Percentiles rank a stretch among this genome's conserved stretches.
Evolutionary conservation across 2,797 vertebrate genomes (phyloP).

Genomic region (Fistularia commersonii): DNA sequence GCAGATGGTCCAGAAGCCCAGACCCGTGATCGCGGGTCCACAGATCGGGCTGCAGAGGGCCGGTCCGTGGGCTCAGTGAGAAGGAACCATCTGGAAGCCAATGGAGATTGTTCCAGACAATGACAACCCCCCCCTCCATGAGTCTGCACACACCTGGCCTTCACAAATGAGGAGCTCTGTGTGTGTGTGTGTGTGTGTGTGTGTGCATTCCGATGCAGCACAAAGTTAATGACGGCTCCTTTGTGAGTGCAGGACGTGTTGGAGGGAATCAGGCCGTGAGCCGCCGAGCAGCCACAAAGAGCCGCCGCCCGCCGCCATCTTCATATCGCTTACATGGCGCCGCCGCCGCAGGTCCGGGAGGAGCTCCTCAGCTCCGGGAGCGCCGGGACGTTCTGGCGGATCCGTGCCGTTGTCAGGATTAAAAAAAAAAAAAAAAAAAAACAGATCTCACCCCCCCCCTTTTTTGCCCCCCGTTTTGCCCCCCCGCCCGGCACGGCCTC

Average conservation of each 20-base stretch:
- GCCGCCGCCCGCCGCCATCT: constrained; percentile 46
- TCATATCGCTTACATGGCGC: constrained; percentile 63
- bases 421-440: background rate
- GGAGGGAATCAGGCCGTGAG: constrained; percentile 63
- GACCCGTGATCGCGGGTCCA: too few relatives aligned
- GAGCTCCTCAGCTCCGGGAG: too few relatives aligned
- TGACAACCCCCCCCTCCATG: constrained; percentile 24
- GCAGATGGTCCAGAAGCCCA: too few relatives aligned
- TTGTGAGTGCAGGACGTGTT: constrained; percentile 65
- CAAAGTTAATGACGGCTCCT: constrained; percentile 78
- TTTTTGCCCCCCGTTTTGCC: constrained; percentile 39
- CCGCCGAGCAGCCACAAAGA: constrained; percentile 71
- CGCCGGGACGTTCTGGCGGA: background rate
- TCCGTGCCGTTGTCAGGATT: background rate
- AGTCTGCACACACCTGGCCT: constrained; percentile 74
- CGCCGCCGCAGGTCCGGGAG: too few relatives aligned
- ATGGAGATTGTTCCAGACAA: too few relatives aligned
- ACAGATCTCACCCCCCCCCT: constrained; percentile 33
- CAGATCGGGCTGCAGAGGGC: too few relatives aligned
- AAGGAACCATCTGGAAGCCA: too few relatives aligned
- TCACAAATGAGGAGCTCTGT: constrained; percentile 68
- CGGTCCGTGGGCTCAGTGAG: too few relatives aligned
- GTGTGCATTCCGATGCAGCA: constrained; percentile 77
- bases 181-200: constrained; percentile 47
- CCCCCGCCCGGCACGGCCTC: constrained; percentile 63